These are phyloP conservation scores for Drosophila nebulosa DNA, from an alignment of 1,140 invertebrate genomes.

Conservation along the genomic window DNA sequence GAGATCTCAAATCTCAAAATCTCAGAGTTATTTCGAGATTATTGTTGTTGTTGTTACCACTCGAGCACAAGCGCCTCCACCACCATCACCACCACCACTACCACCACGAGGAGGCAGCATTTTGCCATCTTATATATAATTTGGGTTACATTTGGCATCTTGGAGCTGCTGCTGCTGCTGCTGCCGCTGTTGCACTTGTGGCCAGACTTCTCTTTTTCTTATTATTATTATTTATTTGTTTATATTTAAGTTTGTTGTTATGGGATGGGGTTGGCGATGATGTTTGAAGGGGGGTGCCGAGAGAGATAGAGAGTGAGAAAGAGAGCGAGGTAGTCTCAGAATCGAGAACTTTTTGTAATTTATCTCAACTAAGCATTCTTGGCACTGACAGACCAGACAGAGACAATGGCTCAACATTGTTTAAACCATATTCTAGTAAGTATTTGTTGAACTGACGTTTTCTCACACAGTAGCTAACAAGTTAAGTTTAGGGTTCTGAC, in stretches of 20 bases:
- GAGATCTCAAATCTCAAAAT: slow-evolving; percentile 1
- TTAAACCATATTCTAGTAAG: neutral
- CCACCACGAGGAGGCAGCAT: slow-evolving; percentile 27
- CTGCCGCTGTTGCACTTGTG: slow-evolving; percentile 33
- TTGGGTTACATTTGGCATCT: slow-evolving; percentile 65
- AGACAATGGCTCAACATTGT: slow-evolving; percentile 26
- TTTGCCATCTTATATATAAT: slow-evolving; percentile 15
- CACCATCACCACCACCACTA: slow-evolving; percentile 35
- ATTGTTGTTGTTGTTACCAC: slow-evolving; percentile 12
- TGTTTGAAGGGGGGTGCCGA: neutral
- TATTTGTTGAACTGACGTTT: slow-evolving; percentile 54
- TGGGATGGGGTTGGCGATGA: neutral
- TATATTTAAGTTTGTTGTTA: slow-evolving; percentile 14
- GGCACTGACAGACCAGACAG: neutral
- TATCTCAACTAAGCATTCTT: slow-evolving; percentile 29
- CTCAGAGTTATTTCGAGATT: neutral
- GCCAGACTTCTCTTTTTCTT: slow-evolving; percentile 1
- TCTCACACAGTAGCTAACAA: slow-evolving; percentile 65
- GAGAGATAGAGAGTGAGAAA: neutral
- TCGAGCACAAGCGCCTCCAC: too few species aligned
- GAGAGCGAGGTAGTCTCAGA: neutral
- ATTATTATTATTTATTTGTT: neutral
- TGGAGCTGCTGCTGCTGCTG: slow-evolving; percentile 32
- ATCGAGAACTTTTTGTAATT: slow-evolving; percentile 43
- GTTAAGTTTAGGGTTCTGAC: slow-evolving; percentile 57